Conservation (phyloP, 2,888 invertebrate genomes). For the Teleogryllus oceanicus region DNA sequence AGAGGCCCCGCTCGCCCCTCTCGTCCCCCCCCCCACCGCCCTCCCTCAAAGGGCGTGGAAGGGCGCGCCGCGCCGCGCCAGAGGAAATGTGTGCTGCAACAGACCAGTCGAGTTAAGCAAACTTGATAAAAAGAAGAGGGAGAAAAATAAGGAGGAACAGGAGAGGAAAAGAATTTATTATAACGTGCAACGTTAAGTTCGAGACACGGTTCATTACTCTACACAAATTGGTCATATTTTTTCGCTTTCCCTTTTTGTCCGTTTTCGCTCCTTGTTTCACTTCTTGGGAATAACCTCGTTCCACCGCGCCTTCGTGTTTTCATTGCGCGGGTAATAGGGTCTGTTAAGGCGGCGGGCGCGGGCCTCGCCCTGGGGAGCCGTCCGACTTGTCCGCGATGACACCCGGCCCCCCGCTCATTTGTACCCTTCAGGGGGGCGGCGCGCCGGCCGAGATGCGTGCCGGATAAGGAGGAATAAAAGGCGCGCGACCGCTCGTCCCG, state of each 20-base stretch:
- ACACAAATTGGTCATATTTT: slow-evolving; percentile 38
- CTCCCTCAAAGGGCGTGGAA: slow-evolving; percentile 32
- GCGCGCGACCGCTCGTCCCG: neutral
- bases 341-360: neutral
- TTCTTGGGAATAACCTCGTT: slow-evolving; percentile 22
- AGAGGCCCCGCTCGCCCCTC: neutral
- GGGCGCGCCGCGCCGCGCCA: neutral
- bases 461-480: slow-evolving; percentile 19
- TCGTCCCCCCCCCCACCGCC: neutral
- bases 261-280: slow-evolving; percentile 18
- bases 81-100: slow-evolving; percentile 21
- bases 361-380: neutral
- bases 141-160: slow-evolving; percentile 26
- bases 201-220: slow-evolving; percentile 35
- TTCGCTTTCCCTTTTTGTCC: neutral
- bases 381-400: slow-evolving; percentile 18
- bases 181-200: slow-evolving; percentile 26
- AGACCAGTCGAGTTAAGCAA: slow-evolving; percentile 35
- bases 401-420: neutral
- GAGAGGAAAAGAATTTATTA: slow-evolving; percentile 32
- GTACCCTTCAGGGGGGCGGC: neutral
- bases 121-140: slow-evolving; percentile 34
- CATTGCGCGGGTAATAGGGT: slow-evolving; percentile 5
- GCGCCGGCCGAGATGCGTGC: neutral
- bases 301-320: slow-evolving; percentile 18